These are phyloP conservation scores for Okapia johnstoni DNA, from an alignment of 2,113 vertebrate species.

Conservation along the genomic window DNA sequence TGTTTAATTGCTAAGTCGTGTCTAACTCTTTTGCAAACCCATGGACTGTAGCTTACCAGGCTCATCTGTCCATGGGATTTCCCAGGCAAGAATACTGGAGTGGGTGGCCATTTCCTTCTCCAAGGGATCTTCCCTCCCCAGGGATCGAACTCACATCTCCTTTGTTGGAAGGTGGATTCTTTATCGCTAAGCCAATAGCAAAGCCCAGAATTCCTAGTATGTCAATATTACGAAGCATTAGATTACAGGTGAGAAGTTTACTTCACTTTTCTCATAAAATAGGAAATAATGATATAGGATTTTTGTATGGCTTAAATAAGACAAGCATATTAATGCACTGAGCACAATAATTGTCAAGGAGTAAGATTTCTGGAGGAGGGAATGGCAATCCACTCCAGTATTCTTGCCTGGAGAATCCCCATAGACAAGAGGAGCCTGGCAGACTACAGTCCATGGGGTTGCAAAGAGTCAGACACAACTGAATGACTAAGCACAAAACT, in stretches of 20 bases:
- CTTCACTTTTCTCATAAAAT: not conserved
- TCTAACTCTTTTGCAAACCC: not conserved
- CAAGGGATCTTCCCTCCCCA: not conserved
- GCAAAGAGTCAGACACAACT: not conserved
- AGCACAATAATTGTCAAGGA: not conserved
- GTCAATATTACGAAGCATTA: not conserved
- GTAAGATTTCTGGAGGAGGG: not conserved
- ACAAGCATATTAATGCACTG: not conserved
- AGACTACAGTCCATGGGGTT: not conserved
- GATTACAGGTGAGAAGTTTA: not conserved
- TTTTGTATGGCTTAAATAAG: not conserved
- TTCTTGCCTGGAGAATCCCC: not conserved
- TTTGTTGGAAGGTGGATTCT: not conserved
- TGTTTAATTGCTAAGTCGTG: fast-evolving
- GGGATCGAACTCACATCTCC: not conserved
- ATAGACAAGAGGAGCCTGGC: not conserved
- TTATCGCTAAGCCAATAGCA: not conserved
- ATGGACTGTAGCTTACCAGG: not conserved
- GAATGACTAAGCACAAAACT: not conserved
- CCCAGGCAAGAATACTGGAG: not conserved
- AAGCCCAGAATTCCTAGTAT: not conserved
- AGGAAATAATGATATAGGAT: not conserved
- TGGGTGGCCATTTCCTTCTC: not conserved
- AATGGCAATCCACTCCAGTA: not conserved
- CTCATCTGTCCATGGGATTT: not conserved